Evolutionary conservation across 2,888 invertebrate genomes (phyloP), one percentile per base, ranked within the genome.

Genomic region (Nowickia ferox): DNA sequence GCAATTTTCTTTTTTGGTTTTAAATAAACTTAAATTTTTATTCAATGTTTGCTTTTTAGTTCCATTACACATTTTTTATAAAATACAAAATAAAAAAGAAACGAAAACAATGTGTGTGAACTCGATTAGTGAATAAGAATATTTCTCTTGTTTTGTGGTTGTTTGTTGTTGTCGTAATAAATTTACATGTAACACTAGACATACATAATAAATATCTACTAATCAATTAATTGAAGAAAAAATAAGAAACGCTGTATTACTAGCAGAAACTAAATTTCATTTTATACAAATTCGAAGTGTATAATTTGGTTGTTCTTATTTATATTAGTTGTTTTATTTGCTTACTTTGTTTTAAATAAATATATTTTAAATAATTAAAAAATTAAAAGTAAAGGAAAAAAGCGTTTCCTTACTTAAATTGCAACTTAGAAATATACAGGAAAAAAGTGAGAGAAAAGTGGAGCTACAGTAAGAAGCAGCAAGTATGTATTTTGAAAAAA

Each of bases 171-270:
- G 61, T 53, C 46, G 51, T 66, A 71, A 66, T 69, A 74, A 82
- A 82, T 69, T 77, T 85, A 85, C 77, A 81, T 75, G 61, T 85
- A 72, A 84, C 84, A 75, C 65, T 82, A 82, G 82, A 86, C 81
- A 84, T 81, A 77, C 71, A 82, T 78, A 75, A 68, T 57, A 68
- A 81, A 69, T 76, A 82, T 82, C 40, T 68, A 61, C 42, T 76
- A 69, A 77, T 48, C 65, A 82, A 69, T 72, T 65, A 72, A 72
- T 74, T 68, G 40, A 72, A 46, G 44, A 46, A 8, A 38, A 53
- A 61, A 53, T 22, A 53, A 63, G 22, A 77, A 57, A 57, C 48
- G 19, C 55, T 74, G 22, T 72, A 68, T 69, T 59, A 40, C 40
- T 72, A 76, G 77, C 71, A 77, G 42, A 79, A 76, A 72, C 1